A percentile compares a stretch with the other conserved stretches of the same genome.
Evolutionary conservation across 2,888 invertebrate species (phyloP).

Genomic region (Dicyrtomina minuta): DNA sequence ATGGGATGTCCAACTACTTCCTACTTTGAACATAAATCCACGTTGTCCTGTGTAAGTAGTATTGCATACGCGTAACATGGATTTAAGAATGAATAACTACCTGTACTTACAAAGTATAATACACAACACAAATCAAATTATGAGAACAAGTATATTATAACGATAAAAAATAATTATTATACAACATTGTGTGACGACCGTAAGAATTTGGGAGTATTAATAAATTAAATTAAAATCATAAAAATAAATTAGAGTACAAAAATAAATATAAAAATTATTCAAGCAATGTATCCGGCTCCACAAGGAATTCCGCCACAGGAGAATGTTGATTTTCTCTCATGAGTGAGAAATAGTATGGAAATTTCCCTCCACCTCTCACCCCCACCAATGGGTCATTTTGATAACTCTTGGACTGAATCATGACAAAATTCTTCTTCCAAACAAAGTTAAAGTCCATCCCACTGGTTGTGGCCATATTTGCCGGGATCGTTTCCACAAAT

Average conservation of each 20-base stretch:
- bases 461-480: background rate
- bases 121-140: no score
- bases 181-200: no score
- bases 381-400: constrained; percentile 21
- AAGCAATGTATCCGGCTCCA: constrained; percentile 29
- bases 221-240: background rate
- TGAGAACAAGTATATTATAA: no score
- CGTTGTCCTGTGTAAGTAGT: no score
- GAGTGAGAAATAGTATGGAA: constrained; percentile 28
- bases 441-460: constrained; percentile 28
- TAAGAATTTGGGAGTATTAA: no score
- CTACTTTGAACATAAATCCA: no score
- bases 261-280: constrained; percentile 3
- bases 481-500: constrained; percentile 17
- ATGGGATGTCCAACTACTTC: no score
- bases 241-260: background rate
- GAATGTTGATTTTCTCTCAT: constrained; percentile 23
- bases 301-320: constrained; percentile 12
- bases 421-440: background rate
- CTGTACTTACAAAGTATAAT: no score
- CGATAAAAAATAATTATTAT: no score
- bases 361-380: constrained; percentile 28
- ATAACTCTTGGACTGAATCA: constrained; percentile 20
- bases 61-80: no score
- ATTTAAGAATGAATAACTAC: no score